Evolutionary conservation across 1,140 invertebrate species (phyloP).

Genomic region (Laodelphax striatellus): DNA sequence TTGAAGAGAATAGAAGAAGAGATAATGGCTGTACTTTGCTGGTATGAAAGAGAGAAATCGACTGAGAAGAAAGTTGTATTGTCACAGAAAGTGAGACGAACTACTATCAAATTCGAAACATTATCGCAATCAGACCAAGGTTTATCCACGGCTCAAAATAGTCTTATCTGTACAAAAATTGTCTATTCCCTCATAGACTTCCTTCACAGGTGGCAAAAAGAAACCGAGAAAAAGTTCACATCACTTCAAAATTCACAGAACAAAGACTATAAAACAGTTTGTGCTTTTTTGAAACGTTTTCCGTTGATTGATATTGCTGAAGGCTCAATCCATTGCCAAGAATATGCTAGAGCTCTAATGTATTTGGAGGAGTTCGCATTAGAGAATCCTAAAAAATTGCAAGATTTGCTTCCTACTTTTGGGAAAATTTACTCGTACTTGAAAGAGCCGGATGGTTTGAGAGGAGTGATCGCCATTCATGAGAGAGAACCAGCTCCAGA

Average conservation of each 20-base stretch:
- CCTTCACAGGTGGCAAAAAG: slow-evolving; percentile 47
- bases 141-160: no score
- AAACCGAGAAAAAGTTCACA: no score
- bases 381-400: slow-evolving; percentile 39
- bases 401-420: slow-evolving; percentile 37
- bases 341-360: slow-evolving; percentile 57
- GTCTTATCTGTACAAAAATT: slow-evolving; percentile 41
- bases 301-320: slow-evolving; percentile 52
- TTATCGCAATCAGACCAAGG: no score
- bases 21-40: slow-evolving; percentile 3
- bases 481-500: slow-evolving; percentile 44
- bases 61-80: slow-evolving; percentile 12
- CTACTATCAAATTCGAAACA: no score
- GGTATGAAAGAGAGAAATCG: slow-evolving; percentile 8
- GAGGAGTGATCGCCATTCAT: slow-evolving; percentile 54
- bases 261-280: slow-evolving; percentile 18
- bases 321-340: slow-evolving; percentile 56
- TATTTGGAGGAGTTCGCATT: slow-evolving; percentile 61
- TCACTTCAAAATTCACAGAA: no score
- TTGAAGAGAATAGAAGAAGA: slow-evolving; percentile 4
- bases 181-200: slow-evolving; percentile 60
- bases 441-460: slow-evolving; percentile 63
- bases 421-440: slow-evolving; percentile 59
- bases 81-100: background rate
- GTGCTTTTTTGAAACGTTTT: slow-evolving; percentile 42